Evolutionary conservation across 2,888 invertebrate genomes (phyloP).

Genomic region (Archips xylosteana): DNA sequence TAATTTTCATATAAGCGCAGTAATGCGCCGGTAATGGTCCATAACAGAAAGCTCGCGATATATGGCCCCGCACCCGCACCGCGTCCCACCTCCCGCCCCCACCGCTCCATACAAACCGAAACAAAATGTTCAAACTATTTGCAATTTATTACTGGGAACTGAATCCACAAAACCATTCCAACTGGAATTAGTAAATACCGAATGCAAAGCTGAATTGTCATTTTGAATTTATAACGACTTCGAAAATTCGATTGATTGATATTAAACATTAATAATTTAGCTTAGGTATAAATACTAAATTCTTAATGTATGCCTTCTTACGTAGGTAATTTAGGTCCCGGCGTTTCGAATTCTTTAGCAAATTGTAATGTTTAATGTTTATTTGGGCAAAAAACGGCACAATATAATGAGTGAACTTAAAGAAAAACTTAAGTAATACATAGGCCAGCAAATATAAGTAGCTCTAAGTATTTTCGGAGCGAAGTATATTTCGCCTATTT

Average conservation of each 20-base stretch:
- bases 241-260: not conserved
- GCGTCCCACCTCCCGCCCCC: slow-evolving; percentile 42
- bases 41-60: slow-evolving; percentile 73
- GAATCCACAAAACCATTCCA: slow-evolving; percentile 60
- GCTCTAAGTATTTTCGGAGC: too few relatives aligned
- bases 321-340: not conserved
- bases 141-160: slow-evolving; percentile 55
- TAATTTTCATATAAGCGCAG: slow-evolving; percentile 72
- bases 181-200: slow-evolving; percentile 55
- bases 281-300: not conserved
- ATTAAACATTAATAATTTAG: not conserved
- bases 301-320: not conserved
- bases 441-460: too few relatives aligned
- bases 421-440: too few relatives aligned
- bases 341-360: not conserved
- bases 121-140: slow-evolving; percentile 66
- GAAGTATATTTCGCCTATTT: too few relatives aligned
- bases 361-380: too few relatives aligned
- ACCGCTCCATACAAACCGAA: slow-evolving; percentile 56
- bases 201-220: slow-evolving; percentile 56
- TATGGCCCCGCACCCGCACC: slow-evolving; percentile 55
- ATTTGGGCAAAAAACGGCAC: too few relatives aligned
- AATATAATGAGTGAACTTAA: too few relatives aligned
- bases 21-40: slow-evolving; percentile 74
- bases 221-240: slow-evolving; percentile 17